Evolutionary conservation across 2,113 vertebrate genomes (phyloP), one percentile per base, ranked within the genome.

Genomic region (Condylura cristata): DNA sequence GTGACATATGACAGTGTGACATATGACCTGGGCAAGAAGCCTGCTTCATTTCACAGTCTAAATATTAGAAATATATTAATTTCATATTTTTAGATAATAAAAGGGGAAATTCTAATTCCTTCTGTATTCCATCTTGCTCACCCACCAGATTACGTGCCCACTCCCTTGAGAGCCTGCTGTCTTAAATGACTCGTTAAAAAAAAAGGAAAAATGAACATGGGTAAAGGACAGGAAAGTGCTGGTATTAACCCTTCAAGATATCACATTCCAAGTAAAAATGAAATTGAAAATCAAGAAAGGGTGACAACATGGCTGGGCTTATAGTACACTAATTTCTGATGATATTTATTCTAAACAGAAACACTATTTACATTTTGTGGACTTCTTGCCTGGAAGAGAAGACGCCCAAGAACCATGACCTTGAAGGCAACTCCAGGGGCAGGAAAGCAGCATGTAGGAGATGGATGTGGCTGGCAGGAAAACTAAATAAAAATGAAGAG

Each of bases 251-350:
- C 63, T 72, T 68, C 82, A 48, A 48, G 41, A 85, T 24, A 70
- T 90, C 51, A 30, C 74, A 51, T 41, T 89, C 44, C 20, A 8
- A 20, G 39, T 48, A 75, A 82, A 93, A 93, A 81, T n/a, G 44
- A 90, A 90, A 88, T 20, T 60, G 83, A 92, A 96, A 96, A 95
- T 95, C 39, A 70, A 74, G 58, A 86, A 82, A 83, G 70, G 60
- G 83, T 71, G 83, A 76, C 58, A 74, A 89, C n/a, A 84, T 2
- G 63, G 70, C 32, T 30, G 86, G 63, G 34, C 32, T 83, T 79
- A 66, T 89, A 86, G 39, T 32, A 32, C n/a, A 70, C 86, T 88
- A 79, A 90, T 75, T 91, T 93, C 48, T 91, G 44, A 32, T 70
- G 51, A 83, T 88, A 39, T 68, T 91, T 82, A 6, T 79, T 94